Evolutionary conservation across 2,113 vertebrate species (phyloP).

Genomic region (Catagonus wagneri): DNA sequence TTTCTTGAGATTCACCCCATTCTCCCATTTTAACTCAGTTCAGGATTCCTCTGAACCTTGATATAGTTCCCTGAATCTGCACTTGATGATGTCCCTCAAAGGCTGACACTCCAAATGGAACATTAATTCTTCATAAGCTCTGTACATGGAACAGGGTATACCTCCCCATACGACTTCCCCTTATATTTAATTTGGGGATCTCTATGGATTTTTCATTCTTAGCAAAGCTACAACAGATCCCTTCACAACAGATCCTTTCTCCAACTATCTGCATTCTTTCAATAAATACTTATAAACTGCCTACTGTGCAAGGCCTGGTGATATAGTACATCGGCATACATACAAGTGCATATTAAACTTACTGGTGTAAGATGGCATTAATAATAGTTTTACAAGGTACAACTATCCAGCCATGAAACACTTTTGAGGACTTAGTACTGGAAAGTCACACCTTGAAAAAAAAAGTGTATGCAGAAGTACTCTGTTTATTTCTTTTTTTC

Average conservation of each 20-base stretch:
- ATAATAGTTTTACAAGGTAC: neutral
- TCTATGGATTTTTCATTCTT: neutral
- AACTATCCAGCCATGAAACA: neutral
- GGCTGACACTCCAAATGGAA: neutral
- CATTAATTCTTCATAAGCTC: slow-evolving; percentile 28
- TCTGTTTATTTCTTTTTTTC: no score
- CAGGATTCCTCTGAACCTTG: slow-evolving; percentile 3
- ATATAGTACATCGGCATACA: neutral
- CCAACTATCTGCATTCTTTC: neutral
- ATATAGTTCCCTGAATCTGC: neutral
- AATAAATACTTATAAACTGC: neutral
- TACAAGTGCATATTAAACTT: neutral
- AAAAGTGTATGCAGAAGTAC: neutral
- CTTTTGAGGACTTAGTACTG: neutral
- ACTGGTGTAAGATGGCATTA: neutral
- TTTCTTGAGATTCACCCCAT: neutral
- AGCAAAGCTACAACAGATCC: slow-evolving; percentile 3
- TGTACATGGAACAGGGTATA: neutral
- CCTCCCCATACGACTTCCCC: neutral
- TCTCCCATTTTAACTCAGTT: neutral
- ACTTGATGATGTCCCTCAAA: neutral
- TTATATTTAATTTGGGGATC: neutral
- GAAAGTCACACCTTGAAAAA: neutral
- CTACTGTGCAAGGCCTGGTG: neutral
- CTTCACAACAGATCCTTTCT: slow-evolving; percentile 11